These are phyloP conservation scores for Tetragnatha montana DNA, from an alignment of 2,888 invertebrate species.

Conservation along the genomic window DNA sequence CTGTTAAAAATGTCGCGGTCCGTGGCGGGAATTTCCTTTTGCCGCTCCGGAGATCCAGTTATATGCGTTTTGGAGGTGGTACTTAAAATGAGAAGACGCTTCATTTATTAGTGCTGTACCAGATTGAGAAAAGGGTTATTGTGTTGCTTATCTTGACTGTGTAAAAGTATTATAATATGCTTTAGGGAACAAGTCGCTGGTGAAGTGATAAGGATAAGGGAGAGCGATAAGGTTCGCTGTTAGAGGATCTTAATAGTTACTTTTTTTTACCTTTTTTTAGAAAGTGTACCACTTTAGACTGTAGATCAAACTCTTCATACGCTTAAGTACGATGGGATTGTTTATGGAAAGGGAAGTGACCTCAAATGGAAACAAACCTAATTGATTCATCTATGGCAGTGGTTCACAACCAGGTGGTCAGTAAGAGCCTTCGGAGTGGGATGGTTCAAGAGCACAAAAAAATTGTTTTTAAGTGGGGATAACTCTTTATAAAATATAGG, in stretches of 20 bases:
- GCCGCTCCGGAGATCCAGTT: neutral
- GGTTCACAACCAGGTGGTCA: too few relatives aligned
- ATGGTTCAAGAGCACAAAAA: too few relatives aligned
- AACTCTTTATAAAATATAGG: too few relatives aligned
- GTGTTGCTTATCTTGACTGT: neutral
- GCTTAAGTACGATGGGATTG: too few relatives aligned
- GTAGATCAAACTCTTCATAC: too few relatives aligned
- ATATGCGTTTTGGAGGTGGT: neutral
- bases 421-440: too few relatives aligned
- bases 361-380: too few relatives aligned
- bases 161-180: neutral
- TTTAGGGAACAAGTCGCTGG: neutral
- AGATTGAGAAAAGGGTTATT: neutral
- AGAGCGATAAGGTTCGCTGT: neutral
- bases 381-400: too few relatives aligned
- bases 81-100: neutral
- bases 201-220: neutral
- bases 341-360: too few relatives aligned
- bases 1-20: constrained; percentile 47
- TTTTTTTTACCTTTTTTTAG: too few relatives aligned
- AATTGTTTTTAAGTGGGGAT: too few relatives aligned
- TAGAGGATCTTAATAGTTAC: neutral
- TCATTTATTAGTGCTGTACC: neutral
- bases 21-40: neutral
- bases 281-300: too few relatives aligned